Base-by-base conservation (phyloP, 2,888 invertebrate genomes). In the Dryobota labecula region DNA sequence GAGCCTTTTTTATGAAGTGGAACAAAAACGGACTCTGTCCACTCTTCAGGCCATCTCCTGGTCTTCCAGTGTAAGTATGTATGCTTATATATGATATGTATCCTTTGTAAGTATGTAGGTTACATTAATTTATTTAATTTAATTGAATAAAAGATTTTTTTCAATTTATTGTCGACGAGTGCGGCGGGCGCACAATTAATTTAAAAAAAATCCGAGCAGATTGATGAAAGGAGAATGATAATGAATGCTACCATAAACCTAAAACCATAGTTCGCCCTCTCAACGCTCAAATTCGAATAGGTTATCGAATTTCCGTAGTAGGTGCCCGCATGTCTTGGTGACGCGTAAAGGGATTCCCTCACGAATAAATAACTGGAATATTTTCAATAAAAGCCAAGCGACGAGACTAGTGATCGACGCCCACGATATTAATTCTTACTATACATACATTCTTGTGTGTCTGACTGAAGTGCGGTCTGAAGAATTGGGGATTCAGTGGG, bases 341-440 rank as follows among this genome's bases (percentile, higher is more conserved):
- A 74, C 72, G 73, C 70, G 60, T 65, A 75, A 80, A 80, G 76
- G 71, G 78, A 85, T 84, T 84, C 87, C 80, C 72, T 83, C 84
- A 81, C 87, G 86, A 84, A 79, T 85, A 77, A 75, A 85, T 84
- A 83, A 73, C 78, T 84, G 67, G 84, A 83, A 88, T 86, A 88
- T 88, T 88, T 87, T 84, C 86, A 83, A 85, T 87, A 88, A 85
- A 82, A 80, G 76, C 73, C 75, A 54, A 47, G 63, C 65, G 70
- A 67, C 57, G 71, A 73, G 72, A 76, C 83, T 80, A 67, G 73
- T 81, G 82, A 83, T 82, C 78, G 77, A 78, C 77, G 71, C 57
- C 62, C 15, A 33, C 63, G 58, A 71, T 82, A 84, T 84, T 81
- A 80, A 76, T 76, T 73, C 66, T 75, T 56, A 61, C 66, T 69